Evolutionary conservation across 1,140 invertebrate species (phyloP).

Genomic region (Drosophila albomicans): DNA sequence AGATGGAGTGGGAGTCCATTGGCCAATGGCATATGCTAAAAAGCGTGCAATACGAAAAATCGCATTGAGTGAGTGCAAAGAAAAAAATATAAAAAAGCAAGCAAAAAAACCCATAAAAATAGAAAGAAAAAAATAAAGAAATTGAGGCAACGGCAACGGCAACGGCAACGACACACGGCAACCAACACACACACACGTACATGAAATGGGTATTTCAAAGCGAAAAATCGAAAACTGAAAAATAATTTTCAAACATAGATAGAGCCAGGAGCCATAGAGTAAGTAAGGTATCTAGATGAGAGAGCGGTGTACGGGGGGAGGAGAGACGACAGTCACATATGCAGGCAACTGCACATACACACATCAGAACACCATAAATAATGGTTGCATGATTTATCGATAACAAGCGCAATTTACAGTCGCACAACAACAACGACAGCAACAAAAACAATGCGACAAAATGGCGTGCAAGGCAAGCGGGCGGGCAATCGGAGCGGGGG

Average conservation of each 20-base stretch:
- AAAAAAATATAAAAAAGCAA: slow-evolving; percentile 36
- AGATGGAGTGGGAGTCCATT: slow-evolving; percentile 41
- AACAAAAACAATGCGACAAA: slow-evolving; percentile 60
- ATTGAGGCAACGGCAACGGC: slow-evolving; percentile 42
- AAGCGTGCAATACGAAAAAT: slow-evolving; percentile 79
- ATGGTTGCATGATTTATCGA: slow-evolving; percentile 85
- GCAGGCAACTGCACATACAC: slow-evolving; percentile 69
- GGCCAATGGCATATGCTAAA: slow-evolving; percentile 82
- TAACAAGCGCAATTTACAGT: slow-evolving; percentile 84
- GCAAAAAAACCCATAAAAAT: slow-evolving; percentile 51
- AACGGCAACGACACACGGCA: slow-evolving; percentile 47
- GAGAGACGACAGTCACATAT: slow-evolving; percentile 68
- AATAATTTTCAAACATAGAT: slow-evolving; percentile 77
- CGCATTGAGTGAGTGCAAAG: slow-evolving; percentile 56
- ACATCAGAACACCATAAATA: slow-evolving; percentile 81
- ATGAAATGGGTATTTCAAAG: slow-evolving; percentile 82
- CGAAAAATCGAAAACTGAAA: slow-evolving; percentile 83
- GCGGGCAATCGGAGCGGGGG: slow-evolving; percentile 15
- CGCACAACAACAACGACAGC: slow-evolving; percentile 66
- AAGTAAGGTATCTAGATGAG: not conserved
- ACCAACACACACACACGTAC: slow-evolving; percentile 58
- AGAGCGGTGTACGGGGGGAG: slow-evolving; percentile 11
- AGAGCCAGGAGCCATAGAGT: not conserved
- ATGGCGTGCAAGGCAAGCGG: slow-evolving; percentile 47
- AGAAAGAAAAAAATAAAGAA: slow-evolving; percentile 48